Percentiles rank a stretch among this genome's conserved stretches.
Conservation (phyloP, 92 coral and sea anemone genomes). For the Epizoanthus stellaris region DNA sequence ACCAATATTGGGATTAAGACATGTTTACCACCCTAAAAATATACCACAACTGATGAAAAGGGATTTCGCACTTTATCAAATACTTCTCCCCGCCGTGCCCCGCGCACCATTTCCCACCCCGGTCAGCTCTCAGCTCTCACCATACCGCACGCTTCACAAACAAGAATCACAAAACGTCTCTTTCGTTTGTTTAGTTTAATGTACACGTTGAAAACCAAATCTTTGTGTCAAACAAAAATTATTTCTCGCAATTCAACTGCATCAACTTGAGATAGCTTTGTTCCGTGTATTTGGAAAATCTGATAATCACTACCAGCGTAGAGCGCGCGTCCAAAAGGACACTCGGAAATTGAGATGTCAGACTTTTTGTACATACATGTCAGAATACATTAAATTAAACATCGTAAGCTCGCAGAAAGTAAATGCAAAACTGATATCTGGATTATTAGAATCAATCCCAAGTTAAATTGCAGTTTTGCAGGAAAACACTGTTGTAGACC, state of each 20-base stretch:
- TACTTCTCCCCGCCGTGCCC: not conserved
- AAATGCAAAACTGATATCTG: not conserved
- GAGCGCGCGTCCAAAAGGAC: not conserved
- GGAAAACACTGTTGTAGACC: slow-evolving; percentile 29
- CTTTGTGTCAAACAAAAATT: slow-evolving; percentile 43
- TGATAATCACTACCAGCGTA: not conserved
- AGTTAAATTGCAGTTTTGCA: slow-evolving; percentile 7
- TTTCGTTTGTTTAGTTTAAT: slow-evolving; percentile 15
- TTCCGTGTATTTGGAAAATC: not conserved
- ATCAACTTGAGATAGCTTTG: slow-evolving; percentile 9
- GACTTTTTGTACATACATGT: slow-evolving; percentile 3
- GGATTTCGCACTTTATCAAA: not conserved
- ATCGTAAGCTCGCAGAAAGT: not conserved
- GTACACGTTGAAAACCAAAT: slow-evolving; percentile 25
- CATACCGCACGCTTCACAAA: not conserved
- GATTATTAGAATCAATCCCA: slow-evolving; percentile 2
- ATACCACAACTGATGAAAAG: not conserved
- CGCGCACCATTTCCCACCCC: not conserved
- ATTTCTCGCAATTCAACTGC: not conserved
- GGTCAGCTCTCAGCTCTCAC: not conserved
- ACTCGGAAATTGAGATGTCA: not conserved
- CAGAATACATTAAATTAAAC: not conserved
- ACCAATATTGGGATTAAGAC: not conserved
- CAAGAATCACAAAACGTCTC: not conserved
- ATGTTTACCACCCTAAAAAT: not conserved